Base-by-base conservation (phyloP, 2,888 invertebrate genomes). In the Micropterix aruncella region DNA sequence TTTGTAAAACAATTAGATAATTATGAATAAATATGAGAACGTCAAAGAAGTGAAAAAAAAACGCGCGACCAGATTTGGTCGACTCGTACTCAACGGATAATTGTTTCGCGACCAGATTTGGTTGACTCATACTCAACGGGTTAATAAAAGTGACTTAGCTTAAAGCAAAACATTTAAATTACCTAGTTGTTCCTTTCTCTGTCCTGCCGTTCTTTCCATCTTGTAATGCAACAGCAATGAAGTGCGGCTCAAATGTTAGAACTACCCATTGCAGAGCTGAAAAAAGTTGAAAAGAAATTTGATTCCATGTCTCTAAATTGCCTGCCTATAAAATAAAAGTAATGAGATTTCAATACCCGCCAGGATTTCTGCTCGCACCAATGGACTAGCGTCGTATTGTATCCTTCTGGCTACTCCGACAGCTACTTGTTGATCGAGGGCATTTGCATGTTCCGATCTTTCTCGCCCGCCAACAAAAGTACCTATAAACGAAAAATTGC, bases 381-480 rank as follows among this genome's bases (percentile, higher is more conserved):
- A 67, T 47, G 87, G 83, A 54, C 88, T 85, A 72, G 89, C 91
- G 67, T 99, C 94, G 52, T 76, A 70, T 36, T 79, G 74, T 52
- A 86, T 75, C 19, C 81, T 80, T 56, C 80, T 81, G 43, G 91
- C 79, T 51, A 99, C 73, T 44, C 80, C 86, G 70, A 91, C 86
- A 49, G 88, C 93, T 51, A 97, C 86, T 54, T 85, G 83, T 58
- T 94, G 91, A 70, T 95, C 93, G 47, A 95, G 88, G 58, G 85
- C 88, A 63, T 89, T 91, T 38, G 93, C 92, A 65, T 96, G 95
- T 58, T 94, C 92, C 42, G 86, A 84, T 53, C 93, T 79, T 58
- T 86, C 82, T 18, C 76, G 76, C 38, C 81, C 80, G 41, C 84
- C 83, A 55, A 95, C 81, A 65, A 93, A 94, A 16, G 94, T 88